Evolutionary conservation across 1,140 invertebrate genomes (phyloP), one percentile per base, ranked within the genome.

Genomic region (Akabosia matsudoensis): DNA sequence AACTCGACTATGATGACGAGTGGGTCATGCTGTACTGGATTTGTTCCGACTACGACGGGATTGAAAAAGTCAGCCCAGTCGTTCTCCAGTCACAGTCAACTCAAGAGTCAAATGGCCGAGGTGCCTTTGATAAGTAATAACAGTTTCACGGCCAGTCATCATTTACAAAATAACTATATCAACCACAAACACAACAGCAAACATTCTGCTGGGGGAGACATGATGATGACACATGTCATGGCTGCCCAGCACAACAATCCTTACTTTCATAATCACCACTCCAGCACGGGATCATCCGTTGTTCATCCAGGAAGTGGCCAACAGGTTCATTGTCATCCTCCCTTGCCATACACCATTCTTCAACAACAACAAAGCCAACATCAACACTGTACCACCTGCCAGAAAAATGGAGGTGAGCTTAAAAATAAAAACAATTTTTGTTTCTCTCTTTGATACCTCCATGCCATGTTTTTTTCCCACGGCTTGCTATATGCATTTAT

Each of bases 341-440:
- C 61, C 28, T 30, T 67, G 7, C 61, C 71, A 33, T 54, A 74
- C 54, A 30, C 61, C 16, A 74, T 67, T 22, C 73, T 72, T n/a
- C 74, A 74, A 30, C 77, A 73, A n/a, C 73, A 75, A 22, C 74
- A 74, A 45, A 64, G 74, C 51, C 70, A 72, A 72, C 70, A 72
- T 37, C 79, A 79, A 14, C 79, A 78, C 28, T 75, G 61, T 30
- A 31, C 61, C 28, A 30, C 61, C 14, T 67, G 61, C 28, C 61
- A 67, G 61, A 28, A 67, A 13, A 67, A 31, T 67, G 61, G 61
- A 67, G 61, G 61, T 67, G n/a, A 67, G 61, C 22, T n/a, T n/a
- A 16, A 56, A 24, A 56, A 16, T 7, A 45, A 10, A 18, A 45
- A 45, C 37, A 45, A 10, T 45, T 45, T 45, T 18, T 45, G 37